Evolutionary conservation across 2,797 vertebrate species (phyloP).

Genomic region (Thunnus albacares): DNA sequence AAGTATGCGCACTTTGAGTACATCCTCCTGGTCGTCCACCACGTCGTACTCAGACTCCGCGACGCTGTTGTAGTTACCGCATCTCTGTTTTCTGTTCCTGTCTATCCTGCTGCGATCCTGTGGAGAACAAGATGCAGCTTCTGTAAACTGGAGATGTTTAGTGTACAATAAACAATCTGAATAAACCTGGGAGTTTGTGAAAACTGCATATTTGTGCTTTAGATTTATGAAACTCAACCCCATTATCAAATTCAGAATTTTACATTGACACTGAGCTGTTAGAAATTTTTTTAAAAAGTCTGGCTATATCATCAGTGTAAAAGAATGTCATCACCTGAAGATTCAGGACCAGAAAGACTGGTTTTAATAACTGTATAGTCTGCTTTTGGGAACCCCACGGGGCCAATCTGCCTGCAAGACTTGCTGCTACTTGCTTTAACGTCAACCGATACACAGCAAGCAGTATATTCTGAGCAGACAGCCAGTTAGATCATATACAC

Average conservation of each 20-base stretch:
- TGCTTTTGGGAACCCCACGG: too few relatives aligned
- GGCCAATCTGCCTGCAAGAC: background rate
- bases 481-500: background rate
- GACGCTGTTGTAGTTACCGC: background rate
- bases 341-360: background rate
- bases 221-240: background rate
- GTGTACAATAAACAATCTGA: background rate
- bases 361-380: background rate
- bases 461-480: slow-evolving; percentile 17
- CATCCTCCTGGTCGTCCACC: slow-evolving; percentile 63
- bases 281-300: too few relatives aligned
- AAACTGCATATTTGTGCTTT: too few relatives aligned
- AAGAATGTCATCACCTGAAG: background rate
- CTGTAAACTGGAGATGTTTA: background rate
- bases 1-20: slow-evolving; percentile 53
- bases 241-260: too few relatives aligned
- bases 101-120: slow-evolving; percentile 64
- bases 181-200: background rate
- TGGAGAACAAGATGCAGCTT: slow-evolving; percentile 4
- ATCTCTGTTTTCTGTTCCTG: slow-evolving; percentile 36
- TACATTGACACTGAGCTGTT: background rate
- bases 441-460: background rate
- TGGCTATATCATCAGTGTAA: too few relatives aligned
- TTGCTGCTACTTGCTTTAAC: background rate
- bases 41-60: slow-evolving; percentile 60